Conservation (phyloP, 2,113 vertebrate species). For the Accipiter virgatus region DNA sequence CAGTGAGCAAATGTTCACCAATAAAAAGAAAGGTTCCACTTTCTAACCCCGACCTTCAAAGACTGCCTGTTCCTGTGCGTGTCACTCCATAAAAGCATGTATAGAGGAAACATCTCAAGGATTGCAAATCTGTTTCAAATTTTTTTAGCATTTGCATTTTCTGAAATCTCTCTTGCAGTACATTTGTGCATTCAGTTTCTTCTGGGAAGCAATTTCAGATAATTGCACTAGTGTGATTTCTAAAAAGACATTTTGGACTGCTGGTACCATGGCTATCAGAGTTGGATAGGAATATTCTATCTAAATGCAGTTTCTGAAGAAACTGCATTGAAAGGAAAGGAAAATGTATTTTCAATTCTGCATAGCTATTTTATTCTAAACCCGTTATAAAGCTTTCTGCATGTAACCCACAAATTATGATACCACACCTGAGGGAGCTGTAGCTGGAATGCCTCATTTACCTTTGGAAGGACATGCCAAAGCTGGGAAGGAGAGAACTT, state of each 20-base stretch:
- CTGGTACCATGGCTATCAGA: neutral
- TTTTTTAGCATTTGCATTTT: neutral
- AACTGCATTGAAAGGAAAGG: neutral
- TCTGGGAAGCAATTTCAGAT: neutral
- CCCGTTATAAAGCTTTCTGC: neutral
- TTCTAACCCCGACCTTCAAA: neutral
- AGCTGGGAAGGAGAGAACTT: neutral
- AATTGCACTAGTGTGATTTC: neutral
- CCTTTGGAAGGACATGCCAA: neutral
- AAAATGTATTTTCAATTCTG: neutral
- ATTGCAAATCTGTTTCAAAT: neutral
- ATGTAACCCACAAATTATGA: neutral
- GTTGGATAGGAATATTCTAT: neutral
- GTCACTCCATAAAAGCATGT: neutral
- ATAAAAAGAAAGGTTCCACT: neutral
- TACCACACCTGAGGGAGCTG: neutral
- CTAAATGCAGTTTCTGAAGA: neutral
- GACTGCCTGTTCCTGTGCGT: neutral
- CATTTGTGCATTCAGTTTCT: neutral
- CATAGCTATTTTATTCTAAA: neutral
- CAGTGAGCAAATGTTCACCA: neutral
- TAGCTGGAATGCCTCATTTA: slow-evolving; percentile 7
- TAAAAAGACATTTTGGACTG: neutral
- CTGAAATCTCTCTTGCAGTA: neutral
- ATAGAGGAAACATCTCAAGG: neutral